Percentiles rank a stretch among this genome's conserved stretches.
Evolutionary conservation across 2,888 invertebrate genomes (phyloP).

Genomic region (Latrodectus hesperus): DNA sequence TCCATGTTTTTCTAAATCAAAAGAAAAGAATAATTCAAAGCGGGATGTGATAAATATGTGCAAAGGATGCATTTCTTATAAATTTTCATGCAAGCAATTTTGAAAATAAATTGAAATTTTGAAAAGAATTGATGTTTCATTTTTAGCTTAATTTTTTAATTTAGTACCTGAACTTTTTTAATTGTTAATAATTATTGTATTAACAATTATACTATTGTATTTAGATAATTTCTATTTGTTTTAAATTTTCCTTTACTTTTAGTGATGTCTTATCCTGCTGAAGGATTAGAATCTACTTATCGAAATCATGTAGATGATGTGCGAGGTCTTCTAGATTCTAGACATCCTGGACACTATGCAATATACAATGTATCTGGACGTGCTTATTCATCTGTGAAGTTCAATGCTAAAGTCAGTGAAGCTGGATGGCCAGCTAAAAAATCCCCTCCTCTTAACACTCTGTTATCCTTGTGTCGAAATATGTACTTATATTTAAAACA

Average conservation of each 20-base stretch:
- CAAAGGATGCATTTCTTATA: too few species aligned
- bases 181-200: too few species aligned
- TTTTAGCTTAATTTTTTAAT: too few species aligned
- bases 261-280: slow-evolving; percentile 96
- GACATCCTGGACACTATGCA: slow-evolving; percentile 82
- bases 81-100: too few species aligned
- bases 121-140: too few species aligned
- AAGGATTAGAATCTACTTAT: slow-evolving; percentile 94
- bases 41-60: too few species aligned
- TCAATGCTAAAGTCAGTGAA: slow-evolving; percentile 77
- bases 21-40: too few species aligned
- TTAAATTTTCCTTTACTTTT: slow-evolving; percentile 16
- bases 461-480: slow-evolving; percentile 89
- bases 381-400: slow-evolving; percentile 77
- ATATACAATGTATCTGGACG: slow-evolving; percentile 88
- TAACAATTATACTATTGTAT: too few species aligned
- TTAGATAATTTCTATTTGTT: too few species aligned
- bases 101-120: too few species aligned
- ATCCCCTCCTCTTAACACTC: slow-evolving; percentile 86
- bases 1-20: too few species aligned
- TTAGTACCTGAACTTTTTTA: too few species aligned
- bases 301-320: slow-evolving; percentile 96
- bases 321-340: slow-evolving; percentile 83
- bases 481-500: slow-evolving; percentile 90
- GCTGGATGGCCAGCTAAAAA: slow-evolving; percentile 77